These are phyloP conservation scores for Anguilla pacifica DNA, from an alignment of 2,797 vertebrate genomes.

Conservation along the genomic window DNA sequence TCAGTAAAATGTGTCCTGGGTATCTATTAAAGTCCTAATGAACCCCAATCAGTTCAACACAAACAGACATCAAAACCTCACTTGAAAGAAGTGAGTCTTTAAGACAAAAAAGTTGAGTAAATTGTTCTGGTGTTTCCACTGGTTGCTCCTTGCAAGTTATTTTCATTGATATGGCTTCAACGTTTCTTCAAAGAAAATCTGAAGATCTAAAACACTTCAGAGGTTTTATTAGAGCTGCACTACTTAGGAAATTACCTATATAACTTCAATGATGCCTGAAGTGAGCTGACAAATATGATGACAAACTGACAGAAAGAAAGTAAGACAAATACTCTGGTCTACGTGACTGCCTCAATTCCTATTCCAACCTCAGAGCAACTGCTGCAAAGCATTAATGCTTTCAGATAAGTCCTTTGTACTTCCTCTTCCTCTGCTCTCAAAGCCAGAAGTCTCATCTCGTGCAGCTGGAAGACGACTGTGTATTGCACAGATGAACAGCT, in stretches of 20 bases:
- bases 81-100: not conserved
- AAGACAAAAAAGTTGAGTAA: not conserved
- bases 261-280: not conserved
- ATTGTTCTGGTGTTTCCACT: conserved; percentile 18
- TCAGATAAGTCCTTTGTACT: not conserved
- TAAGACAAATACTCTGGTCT: not conserved
- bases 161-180: conserved; percentile 11
- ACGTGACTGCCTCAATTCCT: not conserved
- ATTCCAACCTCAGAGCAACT: not conserved
- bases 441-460: not conserved
- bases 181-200: conserved; percentile 18
- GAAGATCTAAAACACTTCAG: not conserved
- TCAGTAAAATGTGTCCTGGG: conserved; percentile 27
- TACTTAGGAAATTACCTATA: not conserved
- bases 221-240: not conserved
- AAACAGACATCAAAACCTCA: not conserved
- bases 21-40: not conserved
- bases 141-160: not conserved
- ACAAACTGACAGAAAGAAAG: not conserved
- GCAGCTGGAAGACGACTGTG: not conserved
- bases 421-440: not conserved
- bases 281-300: not conserved
- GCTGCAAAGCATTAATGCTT: not conserved
- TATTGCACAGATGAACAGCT: not conserved
- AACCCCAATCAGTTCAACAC: conserved; percentile 10